Evolutionary conservation across 2,888 invertebrate genomes (phyloP).

Genomic region (Drosophila colorata): DNA sequence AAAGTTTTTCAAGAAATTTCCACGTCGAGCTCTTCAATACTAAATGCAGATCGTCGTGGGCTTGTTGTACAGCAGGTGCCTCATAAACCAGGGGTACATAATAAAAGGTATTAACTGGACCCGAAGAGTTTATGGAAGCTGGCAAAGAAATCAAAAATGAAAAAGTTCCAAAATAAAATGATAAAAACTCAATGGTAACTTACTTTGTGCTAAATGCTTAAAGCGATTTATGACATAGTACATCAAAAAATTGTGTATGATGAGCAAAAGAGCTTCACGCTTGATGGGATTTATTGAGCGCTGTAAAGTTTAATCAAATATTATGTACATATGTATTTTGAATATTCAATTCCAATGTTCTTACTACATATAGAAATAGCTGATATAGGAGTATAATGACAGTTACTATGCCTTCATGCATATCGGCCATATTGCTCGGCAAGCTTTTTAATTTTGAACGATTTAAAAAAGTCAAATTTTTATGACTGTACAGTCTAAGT

Average conservation of each 20-base stretch:
- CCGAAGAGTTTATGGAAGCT: conserved; percentile 48
- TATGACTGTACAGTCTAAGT: conserved; percentile 8
- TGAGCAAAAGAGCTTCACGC: conserved; percentile 44
- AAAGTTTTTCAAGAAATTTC: conserved; percentile 58
- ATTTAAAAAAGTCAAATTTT: conserved; percentile 1
- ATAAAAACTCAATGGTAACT: not conserved
- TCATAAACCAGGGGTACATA: conserved; percentile 58
- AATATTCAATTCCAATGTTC: not conserved
- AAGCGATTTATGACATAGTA: conserved; percentile 61
- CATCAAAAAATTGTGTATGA: conserved; percentile 49
- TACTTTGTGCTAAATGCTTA: conserved; percentile 58
- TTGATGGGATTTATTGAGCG: conserved; percentile 41
- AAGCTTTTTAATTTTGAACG: conserved; percentile 14
- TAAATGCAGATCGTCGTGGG: conserved; percentile 30
- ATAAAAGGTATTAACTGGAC: conserved; percentile 57
- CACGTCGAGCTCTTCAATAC: conserved; percentile 45
- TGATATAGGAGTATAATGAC: conserved; percentile 34
- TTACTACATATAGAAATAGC: conserved; percentile 28
- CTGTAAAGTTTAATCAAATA: conserved; percentile 15
- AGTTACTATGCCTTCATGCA: conserved; percentile 40
- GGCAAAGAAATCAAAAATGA: not conserved
- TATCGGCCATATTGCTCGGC: conserved; percentile 31
- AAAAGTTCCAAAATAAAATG: not conserved
- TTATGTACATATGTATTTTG: not conserved
- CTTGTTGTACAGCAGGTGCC: conserved; percentile 8